Evolutionary conservation across 2,888 invertebrate genomes (phyloP).

Genomic region (Cheilosia impressa): DNA sequence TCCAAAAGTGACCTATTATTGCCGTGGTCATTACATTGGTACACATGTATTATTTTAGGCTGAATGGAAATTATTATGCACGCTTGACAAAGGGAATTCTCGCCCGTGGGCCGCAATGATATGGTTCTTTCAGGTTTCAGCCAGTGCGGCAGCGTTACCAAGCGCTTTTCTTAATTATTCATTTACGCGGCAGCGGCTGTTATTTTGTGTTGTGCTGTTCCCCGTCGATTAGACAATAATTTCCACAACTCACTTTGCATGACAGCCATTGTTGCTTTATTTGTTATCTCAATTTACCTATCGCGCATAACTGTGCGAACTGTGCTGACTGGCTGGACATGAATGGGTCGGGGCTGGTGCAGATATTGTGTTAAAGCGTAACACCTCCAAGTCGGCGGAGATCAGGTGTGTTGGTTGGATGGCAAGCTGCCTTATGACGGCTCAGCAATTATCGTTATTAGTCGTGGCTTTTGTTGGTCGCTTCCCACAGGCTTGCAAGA

Average conservation of each 20-base stretch:
- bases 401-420: constrained; percentile 71
- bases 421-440: constrained; percentile 71
- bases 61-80: constrained; percentile 73
- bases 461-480: constrained; percentile 66
- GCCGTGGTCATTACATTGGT: constrained; percentile 73
- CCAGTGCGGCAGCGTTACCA: constrained; percentile 46
- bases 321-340: constrained; percentile 60
- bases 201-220: constrained; percentile 54
- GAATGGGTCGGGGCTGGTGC: constrained; percentile 44
- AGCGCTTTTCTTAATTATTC: constrained; percentile 75
- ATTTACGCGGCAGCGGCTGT: constrained; percentile 68
- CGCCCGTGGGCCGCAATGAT: constrained; percentile 55
- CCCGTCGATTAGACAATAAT: constrained; percentile 74
- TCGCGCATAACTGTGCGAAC: constrained; percentile 74
- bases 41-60: constrained; percentile 71
- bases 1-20: constrained; percentile 71
- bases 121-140: constrained; percentile 48
- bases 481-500: constrained; percentile 45
- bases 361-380: constrained; percentile 65
- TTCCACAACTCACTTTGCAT: constrained; percentile 76
- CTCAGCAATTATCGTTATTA: constrained; percentile 73
- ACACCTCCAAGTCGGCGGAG: constrained; percentile 51
- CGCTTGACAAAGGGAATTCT: constrained; percentile 65
- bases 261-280: constrained; percentile 75
- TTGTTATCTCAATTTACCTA: constrained; percentile 75